Evolutionary conservation across 2,113 vertebrate species (phyloP), one percentile per base, ranked within the genome.

Genomic region (Pyrgilauda ruficollis): DNA sequence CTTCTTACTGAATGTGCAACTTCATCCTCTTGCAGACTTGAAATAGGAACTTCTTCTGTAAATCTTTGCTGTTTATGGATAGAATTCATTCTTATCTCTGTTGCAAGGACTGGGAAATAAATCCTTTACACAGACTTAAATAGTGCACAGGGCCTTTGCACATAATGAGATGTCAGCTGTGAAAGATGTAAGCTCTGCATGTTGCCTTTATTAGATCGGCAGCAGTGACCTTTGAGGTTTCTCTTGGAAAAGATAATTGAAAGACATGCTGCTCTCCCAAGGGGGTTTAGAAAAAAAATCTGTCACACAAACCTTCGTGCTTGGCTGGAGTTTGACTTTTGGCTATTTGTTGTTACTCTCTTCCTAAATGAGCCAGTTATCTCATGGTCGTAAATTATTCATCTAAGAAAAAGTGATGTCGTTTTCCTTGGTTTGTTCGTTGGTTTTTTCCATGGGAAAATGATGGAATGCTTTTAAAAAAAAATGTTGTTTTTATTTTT

Each of bases 181-280:
- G 79, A 88, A 86, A 84, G 72, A 58, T 1, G 1, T 12, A 35
- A 84, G 39, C 59, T 11, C 80, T 93, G 73, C 35, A 2, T 52
- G 73, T 75, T 94, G 89, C 47, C 76, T 93, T 62, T 84, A 37
- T 86, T 77, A 70, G 39, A 89, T 81, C 86, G 52, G 47, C 80
- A 67, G 39, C 1, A 1, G 13, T 88, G 68, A 86, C 67, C 53
- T 84, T 93, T 63, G 58, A 50, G 47, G 11, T 77, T 89, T 62
- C 50, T 73, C 21, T 90, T 90, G 64, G 39, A 59, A 83, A 84
- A 86, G 67, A 39, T 69, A 61, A 47, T 76, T 30, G n/a, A 10
- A 77, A 84, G 23, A 43, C 47, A 30, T 63, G 24, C 44, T 78
- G 28, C 39, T 73, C 13, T 90, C 41, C 26, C 27, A 56, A 55